Evolutionary conservation across 2,797 vertebrate genomes (phyloP), one percentile per base, ranked within the genome.

Genomic region (Heteromormyrus szaboi): DNA sequence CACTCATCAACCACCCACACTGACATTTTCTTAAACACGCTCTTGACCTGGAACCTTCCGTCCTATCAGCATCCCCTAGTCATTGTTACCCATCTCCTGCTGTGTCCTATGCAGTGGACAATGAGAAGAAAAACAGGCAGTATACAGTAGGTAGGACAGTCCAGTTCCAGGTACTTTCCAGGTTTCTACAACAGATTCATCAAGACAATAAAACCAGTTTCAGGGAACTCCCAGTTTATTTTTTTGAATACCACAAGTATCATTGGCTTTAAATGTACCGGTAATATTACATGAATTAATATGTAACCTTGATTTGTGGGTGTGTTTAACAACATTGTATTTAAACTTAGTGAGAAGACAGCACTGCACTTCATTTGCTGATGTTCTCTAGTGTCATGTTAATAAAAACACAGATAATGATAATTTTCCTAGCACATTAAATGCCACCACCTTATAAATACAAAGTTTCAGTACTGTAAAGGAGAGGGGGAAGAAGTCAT

Each of bases 351-450:
- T 79, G 37, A 44, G 37, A 44, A 79, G 17, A 79, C 72, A 79
- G 19, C 37, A 79, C 14, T 9, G 72, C 25, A n/a, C 6, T 41
- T 41, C 72, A 79, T 44, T 44, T 44, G 37, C 19, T 79, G 37
- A 7, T n/a, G 37, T 79, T 79, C 37, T 79, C 72, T 79, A 9
- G 5, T 79, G 14, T 19, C 72, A 44, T 79, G 37, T 44, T 79
- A 79, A 79, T 79, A 79, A 19, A 79, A 79, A 79, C 41, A 79
- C 72, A 79, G 37, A 79, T 79, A 79, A 79, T 79, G 7, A 79
- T 37, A 41, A 41, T 79, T 79, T 44, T 79, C 14, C 14, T n/a
- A 79, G 46, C 25, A 51, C 7, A 85, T 85, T 85, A 48, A 22
- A 85, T 48, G 46, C 8, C 46, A 29, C n/a, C 19, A 85, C 50